Evolutionary conservation across 1,140 invertebrate species (phyloP).

Genomic region (Acromyrmex charruanus): DNA sequence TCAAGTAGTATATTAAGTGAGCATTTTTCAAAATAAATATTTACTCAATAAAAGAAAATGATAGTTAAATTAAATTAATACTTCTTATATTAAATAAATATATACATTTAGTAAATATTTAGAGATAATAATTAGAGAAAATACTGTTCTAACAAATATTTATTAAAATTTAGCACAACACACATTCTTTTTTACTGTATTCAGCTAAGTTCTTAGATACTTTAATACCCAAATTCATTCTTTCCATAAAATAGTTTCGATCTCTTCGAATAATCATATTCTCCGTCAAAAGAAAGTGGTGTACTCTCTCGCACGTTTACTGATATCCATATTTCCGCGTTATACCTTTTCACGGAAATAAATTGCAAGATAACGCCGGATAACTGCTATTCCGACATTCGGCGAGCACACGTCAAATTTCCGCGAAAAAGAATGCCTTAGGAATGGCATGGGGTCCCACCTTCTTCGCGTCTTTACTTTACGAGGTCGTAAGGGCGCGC

Average conservation of each 20-base stretch:
- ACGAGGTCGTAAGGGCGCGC: conserved; percentile 62
- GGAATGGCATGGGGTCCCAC: conserved; percentile 20
- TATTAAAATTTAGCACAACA: too few species aligned
- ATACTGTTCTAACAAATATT: too few species aligned
- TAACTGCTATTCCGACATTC: not conserved
- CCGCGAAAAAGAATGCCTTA: not conserved
- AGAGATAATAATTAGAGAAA: too few species aligned
- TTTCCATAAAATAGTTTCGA: not conserved
- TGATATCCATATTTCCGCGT: not conserved
- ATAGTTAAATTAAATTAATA: too few species aligned
- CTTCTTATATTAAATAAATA: too few species aligned
- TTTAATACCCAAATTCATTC: too few species aligned
- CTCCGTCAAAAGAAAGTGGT: not conserved
- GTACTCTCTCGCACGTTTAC: not conserved
- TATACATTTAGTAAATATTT: too few species aligned
- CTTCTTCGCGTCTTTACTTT: conserved; percentile 54
- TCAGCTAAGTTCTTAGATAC: too few species aligned
- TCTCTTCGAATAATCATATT: not conserved
- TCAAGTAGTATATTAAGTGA: too few species aligned
- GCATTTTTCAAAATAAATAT: too few species aligned
- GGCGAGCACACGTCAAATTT: not conserved
- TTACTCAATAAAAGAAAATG: too few species aligned
- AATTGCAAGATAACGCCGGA: not conserved
- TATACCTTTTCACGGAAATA: not conserved
- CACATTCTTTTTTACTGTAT: too few species aligned